Evolutionary conservation across 2,797 vertebrate species (phyloP).

Genomic region (Tinamus major): DNA sequence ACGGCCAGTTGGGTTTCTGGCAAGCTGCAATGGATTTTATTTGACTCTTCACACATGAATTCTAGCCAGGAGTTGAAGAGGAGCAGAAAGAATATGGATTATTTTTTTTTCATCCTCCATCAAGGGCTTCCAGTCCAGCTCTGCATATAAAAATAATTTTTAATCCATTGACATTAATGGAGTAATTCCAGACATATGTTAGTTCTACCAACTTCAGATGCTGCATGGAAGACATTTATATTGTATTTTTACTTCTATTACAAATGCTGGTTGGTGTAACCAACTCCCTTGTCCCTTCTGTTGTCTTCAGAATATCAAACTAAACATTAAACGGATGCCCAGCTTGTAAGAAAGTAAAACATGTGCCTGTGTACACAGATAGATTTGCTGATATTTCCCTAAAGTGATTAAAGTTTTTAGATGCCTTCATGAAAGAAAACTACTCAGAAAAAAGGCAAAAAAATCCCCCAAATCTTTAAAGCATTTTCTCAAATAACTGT

Average conservation of each 20-base stretch:
- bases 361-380: not conserved
- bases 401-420: slow-evolving; percentile 24
- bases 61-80: not conserved
- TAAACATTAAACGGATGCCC: not conserved
- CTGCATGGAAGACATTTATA: not conserved
- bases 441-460: not conserved
- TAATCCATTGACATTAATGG: not conserved
- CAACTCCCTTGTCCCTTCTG: not conserved
- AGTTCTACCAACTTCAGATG: not conserved
- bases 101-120: not conserved
- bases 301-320: not conserved
- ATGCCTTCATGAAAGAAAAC: not conserved
- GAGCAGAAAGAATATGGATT: not conserved
- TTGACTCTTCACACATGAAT: not conserved
- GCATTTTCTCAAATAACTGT: not conserved
- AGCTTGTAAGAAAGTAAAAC: not conserved
- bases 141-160: not conserved
- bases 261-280: not conserved
- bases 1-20: not conserved
- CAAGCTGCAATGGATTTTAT: not conserved
- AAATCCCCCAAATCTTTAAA: not conserved
- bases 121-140: not conserved
- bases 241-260: not conserved
- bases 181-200: not conserved
- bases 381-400: not conserved